Conservation (phyloP, 2,113 vertebrate species). For the Piaya cayana region DNA sequence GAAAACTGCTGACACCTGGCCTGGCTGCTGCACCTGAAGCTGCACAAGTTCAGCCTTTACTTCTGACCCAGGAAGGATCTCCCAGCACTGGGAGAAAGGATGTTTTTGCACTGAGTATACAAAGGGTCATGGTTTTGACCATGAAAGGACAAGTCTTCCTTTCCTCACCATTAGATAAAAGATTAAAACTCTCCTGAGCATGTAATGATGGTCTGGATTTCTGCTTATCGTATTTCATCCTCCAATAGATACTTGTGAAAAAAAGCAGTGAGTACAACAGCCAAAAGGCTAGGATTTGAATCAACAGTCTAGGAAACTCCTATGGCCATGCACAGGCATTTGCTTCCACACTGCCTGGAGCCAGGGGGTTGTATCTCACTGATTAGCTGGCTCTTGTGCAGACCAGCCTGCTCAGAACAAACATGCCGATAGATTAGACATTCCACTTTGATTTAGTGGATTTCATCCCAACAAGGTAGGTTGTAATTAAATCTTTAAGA, state of each 20-base stretch:
- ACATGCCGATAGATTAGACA: background rate
- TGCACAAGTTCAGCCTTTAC: background rate
- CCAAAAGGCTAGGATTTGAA: background rate
- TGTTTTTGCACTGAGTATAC: background rate
- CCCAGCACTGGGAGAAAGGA: background rate
- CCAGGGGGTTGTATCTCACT: background rate
- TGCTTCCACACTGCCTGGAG: background rate
- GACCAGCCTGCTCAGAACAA: background rate
- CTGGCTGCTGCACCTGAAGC: background rate
- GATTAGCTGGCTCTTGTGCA: background rate
- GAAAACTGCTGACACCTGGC: background rate
- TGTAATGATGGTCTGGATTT: background rate
- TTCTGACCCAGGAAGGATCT: background rate
- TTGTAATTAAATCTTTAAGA: background rate
- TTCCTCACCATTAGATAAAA: background rate
- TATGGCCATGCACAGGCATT: fast-evolving
- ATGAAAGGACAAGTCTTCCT: background rate
- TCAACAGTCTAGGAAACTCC: background rate
- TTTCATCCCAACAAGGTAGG: background rate
- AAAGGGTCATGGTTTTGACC: background rate
- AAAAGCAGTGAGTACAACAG: background rate
- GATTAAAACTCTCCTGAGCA: background rate
- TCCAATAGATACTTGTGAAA: background rate
- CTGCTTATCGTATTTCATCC: background rate
- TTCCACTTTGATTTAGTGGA: background rate